Evolutionary conservation across 2,888 invertebrate species (phyloP).

Genomic region (Oxycera nigricornis): DNA sequence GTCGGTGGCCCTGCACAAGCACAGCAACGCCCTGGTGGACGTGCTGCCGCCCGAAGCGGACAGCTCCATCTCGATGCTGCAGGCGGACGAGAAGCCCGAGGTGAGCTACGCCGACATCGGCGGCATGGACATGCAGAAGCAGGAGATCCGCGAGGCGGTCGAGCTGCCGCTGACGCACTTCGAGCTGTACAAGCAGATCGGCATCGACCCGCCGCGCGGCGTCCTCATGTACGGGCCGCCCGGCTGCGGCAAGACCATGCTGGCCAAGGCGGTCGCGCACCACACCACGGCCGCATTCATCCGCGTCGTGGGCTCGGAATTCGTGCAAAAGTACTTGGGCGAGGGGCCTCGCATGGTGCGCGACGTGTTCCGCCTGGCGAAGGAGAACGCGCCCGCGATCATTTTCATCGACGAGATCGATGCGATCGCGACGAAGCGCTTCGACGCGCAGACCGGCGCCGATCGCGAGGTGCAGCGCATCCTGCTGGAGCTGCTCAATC

Average conservation of each 20-base stretch:
- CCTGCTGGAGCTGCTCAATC: slow-evolving; percentile 93
- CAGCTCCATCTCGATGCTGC: slow-evolving; percentile 98
- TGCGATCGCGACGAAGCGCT: slow-evolving; percentile 98
- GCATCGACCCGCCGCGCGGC: slow-evolving; percentile 98
- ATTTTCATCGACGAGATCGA: slow-evolving; percentile 99
- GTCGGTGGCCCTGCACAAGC: slow-evolving; percentile 97
- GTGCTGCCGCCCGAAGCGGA: slow-evolving; percentile 99
- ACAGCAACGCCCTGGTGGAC: slow-evolving; percentile 99
- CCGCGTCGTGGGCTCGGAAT: slow-evolving; percentile 98
- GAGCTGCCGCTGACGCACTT: slow-evolving; percentile 98
- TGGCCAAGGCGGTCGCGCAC: slow-evolving; percentile 98
- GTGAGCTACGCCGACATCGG: slow-evolving; percentile 97
- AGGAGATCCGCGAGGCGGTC: slow-evolving; percentile 98
- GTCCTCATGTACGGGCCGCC: slow-evolving; percentile 99
- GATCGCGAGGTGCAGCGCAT: slow-evolving; percentile 99
- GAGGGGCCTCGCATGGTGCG: slow-evolving; percentile 99
- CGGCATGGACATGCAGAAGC: slow-evolving; percentile 99
- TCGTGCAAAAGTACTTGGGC: slow-evolving; percentile 98
- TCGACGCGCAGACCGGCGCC: slow-evolving; percentile 98
- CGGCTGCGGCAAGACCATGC: slow-evolving; percentile 99
- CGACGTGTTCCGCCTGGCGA: slow-evolving; percentile 97
- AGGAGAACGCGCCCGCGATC: slow-evolving; percentile 99
- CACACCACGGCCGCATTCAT: slow-evolving; percentile 99
- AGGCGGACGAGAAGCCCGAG: slow-evolving; percentile 97
- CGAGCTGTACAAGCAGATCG: slow-evolving; percentile 97